Percentiles rank a stretch among this genome's conserved stretches.
These are phyloP conservation scores for Meriones psammophilus DNA, from an alignment of 2,797 vertebrate genomes.

Conservation along the genomic window DNA sequence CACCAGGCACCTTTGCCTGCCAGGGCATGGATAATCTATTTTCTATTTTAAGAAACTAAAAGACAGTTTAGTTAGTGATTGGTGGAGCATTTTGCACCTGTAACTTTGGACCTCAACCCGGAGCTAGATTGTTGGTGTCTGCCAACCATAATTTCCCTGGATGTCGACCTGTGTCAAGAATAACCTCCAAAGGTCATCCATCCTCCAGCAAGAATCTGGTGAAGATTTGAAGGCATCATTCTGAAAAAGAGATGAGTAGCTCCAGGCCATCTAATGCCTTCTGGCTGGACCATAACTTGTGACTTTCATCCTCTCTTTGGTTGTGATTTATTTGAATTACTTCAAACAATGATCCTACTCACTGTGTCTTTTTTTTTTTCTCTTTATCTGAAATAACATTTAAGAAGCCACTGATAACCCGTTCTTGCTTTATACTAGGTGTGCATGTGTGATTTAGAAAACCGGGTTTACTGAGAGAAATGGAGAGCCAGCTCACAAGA, in stretches of 20 bases:
- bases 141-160: neutral
- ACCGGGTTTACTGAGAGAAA: neutral
- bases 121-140: slow-evolving; percentile 7
- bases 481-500: neutral
- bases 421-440: neutral
- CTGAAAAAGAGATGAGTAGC: neutral
- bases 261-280: neutral
- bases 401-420: neutral
- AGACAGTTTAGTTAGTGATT: neutral
- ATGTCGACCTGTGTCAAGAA: neutral
- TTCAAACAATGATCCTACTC: neutral
- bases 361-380: neutral
- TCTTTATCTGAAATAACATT: slow-evolving; percentile 6
- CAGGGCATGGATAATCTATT: neutral
- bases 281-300: neutral
- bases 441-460: neutral
- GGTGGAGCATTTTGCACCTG: neutral
- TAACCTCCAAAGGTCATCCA: neutral
- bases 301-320: neutral
- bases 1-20: neutral
- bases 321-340: neutral
- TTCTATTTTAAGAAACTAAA: slow-evolving; percentile 4
- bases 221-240: neutral
- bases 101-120: slow-evolving; percentile 13
- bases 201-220: neutral